Conservation (phyloP, 37 sponge, comb jelly and placozoan genomes). For the Bolinopsis microptera region DNA sequence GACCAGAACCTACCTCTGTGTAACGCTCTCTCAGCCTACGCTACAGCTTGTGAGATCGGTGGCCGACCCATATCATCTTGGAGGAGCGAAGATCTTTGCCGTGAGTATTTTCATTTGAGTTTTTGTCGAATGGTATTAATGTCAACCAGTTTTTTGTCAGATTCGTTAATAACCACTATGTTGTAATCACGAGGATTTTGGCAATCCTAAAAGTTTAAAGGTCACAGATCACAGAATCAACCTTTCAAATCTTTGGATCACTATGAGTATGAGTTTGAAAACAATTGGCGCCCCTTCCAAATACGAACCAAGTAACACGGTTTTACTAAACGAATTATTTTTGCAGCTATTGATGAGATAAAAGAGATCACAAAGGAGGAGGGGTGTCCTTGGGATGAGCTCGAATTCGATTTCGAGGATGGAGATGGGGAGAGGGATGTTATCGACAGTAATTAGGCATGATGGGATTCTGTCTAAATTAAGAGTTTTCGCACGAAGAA, state of each 20-base stretch:
- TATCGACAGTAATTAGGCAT: background rate
- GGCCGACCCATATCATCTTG: constrained; percentile 20
- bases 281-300: no score
- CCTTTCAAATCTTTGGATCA: no score
- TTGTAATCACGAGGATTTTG: no score
- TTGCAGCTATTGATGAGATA: constrained; percentile 57
- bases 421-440: constrained; percentile 36
- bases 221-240: no score
- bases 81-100: constrained; percentile 58
- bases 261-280: no score
- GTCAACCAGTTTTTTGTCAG: no score
- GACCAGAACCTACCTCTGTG: constrained; percentile 61
- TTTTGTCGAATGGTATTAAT: background rate
- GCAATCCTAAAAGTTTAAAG: no score
- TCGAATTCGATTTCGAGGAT: constrained; percentile 49
- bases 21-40: constrained; percentile 57
- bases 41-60: constrained; percentile 37
- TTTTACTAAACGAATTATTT: no score
- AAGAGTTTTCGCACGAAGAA: background rate
- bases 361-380: constrained; percentile 64
- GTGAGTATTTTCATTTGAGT: background rate
- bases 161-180: no score
- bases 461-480: background rate
- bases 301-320: no score
- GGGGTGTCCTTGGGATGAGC: constrained; percentile 59